Evolutionary conservation across 1,140 invertebrate species (phyloP), one percentile per base, ranked within the genome.

Genomic region (Zaprionus vittiger): DNA sequence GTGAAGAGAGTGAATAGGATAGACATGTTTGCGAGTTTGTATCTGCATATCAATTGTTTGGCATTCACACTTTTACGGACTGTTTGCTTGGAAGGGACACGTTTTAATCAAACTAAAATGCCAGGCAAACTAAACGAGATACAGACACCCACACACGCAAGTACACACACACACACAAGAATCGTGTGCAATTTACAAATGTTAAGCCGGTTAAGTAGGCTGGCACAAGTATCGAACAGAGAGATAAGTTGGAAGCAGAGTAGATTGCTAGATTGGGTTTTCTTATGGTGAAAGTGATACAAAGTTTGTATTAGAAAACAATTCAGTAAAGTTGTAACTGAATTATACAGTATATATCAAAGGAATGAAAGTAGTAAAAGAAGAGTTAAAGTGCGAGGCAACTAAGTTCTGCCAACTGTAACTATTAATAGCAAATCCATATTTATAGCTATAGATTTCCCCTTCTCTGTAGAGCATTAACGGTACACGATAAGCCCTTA

Each of bases 61-160:
- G 73, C 57, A 52, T 65, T 66, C 57, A 67, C 76, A 78, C 65
- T 72, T 60, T 11, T 28, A 44, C 22, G 47, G 41, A 71, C 28
- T 63, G 49, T 73, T 77, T 74, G 71, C 60, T 47, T 62, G 69
- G 70, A 60, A 64, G 69, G 57, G 72, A 65, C 83, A 73, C 74
- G 67, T 89, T 89, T 89, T 89, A 89, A 89, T 89, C 85, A 90
- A 89, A 89, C 85, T 89, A 90, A 89, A 90, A 90, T 90, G 77
- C 67, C 68, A 77, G 79, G 79, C 76, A 89, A 81, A 55, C 49
- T 59, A 54, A 83, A 72, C 59, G 67, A 56, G 9, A 47, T 47
- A 47, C n/a, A 47, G n/a, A 17, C n/a, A 44, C 41, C 7, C 20
- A 1, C 20, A 22, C 12, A 12, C 34, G 31, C 47, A 52, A 12